phyloP scores from a whole-genome alignment of 1,140 invertebrate species.

The Drosophila littoralis region DNA sequence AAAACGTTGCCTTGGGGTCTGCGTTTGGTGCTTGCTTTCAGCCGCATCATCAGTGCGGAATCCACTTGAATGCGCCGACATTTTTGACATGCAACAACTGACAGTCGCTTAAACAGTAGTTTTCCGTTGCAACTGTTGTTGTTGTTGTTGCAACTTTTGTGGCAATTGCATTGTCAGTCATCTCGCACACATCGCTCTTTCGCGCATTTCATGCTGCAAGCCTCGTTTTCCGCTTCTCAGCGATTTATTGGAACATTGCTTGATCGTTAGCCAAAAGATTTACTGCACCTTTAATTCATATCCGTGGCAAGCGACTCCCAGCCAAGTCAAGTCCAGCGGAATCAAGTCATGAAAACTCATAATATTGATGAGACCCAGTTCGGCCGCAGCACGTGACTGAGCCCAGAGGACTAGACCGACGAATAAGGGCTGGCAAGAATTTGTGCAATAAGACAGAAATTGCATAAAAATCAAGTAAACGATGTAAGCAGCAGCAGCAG shows the following conservation, averaged over 20 bases:
- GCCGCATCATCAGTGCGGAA: constrained; percentile 55
- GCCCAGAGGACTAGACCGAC: neutral
- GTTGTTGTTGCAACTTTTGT: constrained; percentile 25
- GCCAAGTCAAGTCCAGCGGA: neutral
- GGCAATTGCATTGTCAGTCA: constrained; percentile 37
- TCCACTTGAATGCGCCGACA: constrained; percentile 59
- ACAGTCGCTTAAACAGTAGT: constrained; percentile 46
- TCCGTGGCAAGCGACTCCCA: constrained; percentile 14
- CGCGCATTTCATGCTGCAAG: constrained; percentile 15
- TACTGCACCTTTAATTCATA: constrained; percentile 67
- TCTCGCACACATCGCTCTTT: neutral
- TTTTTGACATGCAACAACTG: constrained; percentile 64
- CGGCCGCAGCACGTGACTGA: constrained; percentile 39
- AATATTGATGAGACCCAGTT: constrained; percentile 60
- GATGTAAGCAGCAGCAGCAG: constrained; percentile 14
- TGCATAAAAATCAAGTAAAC: constrained; percentile 74
- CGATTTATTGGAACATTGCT: constrained; percentile 21
- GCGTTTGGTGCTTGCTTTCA: constrained; percentile 24
- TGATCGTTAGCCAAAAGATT: constrained; percentile 49
- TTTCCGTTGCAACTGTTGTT: neutral
- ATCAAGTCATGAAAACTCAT: constrained; percentile 57
- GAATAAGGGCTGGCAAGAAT: constrained; percentile 39
- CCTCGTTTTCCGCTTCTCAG: constrained; percentile 6
- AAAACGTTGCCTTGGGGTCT: constrained; percentile 2
- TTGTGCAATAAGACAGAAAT: constrained; percentile 77